Evolutionary conservation across 2,797 vertebrate genomes (phyloP).

Genomic region (Pseudotriccus pelzelni): DNA sequence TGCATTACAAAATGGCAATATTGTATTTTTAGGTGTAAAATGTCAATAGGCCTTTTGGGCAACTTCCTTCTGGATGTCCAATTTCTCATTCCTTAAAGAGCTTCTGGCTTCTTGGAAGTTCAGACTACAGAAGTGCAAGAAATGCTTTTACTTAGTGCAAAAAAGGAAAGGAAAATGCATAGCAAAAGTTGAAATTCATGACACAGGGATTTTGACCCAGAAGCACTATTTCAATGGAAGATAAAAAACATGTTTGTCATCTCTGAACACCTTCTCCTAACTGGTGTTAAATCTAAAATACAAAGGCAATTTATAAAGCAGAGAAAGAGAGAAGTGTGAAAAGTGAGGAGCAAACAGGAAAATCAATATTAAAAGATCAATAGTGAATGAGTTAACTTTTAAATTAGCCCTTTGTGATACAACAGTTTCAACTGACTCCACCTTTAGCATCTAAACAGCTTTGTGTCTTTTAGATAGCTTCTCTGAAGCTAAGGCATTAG

Average conservation of each 20-base stretch:
- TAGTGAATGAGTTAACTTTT: constrained; percentile 44
- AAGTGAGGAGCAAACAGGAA: constrained; percentile 15
- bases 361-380: constrained; percentile 16
- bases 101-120: constrained; percentile 26
- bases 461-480: neutral
- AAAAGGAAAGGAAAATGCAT: neutral
- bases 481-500: neutral
- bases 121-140: neutral
- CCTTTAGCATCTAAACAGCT: constrained; percentile 21
- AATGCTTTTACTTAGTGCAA: neutral
- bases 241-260: constrained; percentile 34
- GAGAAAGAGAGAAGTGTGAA: constrained; percentile 15
- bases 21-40: constrained; percentile 58
- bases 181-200: neutral
- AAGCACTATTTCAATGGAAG: constrained; percentile 11
- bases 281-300: constrained; percentile 48
- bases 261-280: constrained; percentile 38
- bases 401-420: constrained; percentile 30
- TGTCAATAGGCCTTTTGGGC: constrained; percentile 34
- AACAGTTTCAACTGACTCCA: constrained; percentile 25
- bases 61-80: constrained; percentile 34
- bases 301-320: constrained; percentile 13
- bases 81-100: constrained; percentile 25
- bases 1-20: constrained; percentile 19
- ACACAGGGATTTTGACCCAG: neutral